Evolutionary conservation across 2,888 invertebrate genomes (phyloP).

Genomic region (Brachypalpus laphriformis): DNA sequence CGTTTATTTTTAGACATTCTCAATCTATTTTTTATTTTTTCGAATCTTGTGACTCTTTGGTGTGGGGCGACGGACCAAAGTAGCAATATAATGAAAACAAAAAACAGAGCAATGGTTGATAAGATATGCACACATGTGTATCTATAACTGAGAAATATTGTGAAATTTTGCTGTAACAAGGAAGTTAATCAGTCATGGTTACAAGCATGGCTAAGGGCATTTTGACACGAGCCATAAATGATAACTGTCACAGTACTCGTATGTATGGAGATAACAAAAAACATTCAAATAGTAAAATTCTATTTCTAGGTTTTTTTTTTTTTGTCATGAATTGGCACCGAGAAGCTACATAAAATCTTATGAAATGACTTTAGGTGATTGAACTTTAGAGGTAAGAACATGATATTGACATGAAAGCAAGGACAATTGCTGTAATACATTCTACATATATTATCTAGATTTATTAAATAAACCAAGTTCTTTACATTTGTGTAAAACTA

Average conservation of each 20-base stretch:
- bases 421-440: too few relatives aligned
- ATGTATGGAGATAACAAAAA: background rate
- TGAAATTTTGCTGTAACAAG: background rate
- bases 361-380: background rate
- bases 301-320: slow-evolving; percentile 2
- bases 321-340: background rate
- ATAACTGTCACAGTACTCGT: background rate
- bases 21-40: slow-evolving; percentile 1
- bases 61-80: background rate
- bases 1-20: slow-evolving; percentile 26
- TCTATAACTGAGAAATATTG: background rate
- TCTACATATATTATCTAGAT: too few relatives aligned
- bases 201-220: slow-evolving; percentile 1
- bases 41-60: slow-evolving; percentile 12
- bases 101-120: background rate
- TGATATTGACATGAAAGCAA: background rate
- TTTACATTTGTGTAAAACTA: too few relatives aligned
- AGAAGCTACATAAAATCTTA: background rate
- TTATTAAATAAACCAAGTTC: too few relatives aligned
- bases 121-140: background rate
- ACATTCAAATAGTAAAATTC: background rate
- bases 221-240: background rate
- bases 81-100: background rate
- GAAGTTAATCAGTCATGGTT: background rate
- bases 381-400: background rate